These are phyloP conservation scores for Drosophila novamexicana DNA, from an alignment of 1,140 invertebrate genomes.

Conservation along the genomic window DNA sequence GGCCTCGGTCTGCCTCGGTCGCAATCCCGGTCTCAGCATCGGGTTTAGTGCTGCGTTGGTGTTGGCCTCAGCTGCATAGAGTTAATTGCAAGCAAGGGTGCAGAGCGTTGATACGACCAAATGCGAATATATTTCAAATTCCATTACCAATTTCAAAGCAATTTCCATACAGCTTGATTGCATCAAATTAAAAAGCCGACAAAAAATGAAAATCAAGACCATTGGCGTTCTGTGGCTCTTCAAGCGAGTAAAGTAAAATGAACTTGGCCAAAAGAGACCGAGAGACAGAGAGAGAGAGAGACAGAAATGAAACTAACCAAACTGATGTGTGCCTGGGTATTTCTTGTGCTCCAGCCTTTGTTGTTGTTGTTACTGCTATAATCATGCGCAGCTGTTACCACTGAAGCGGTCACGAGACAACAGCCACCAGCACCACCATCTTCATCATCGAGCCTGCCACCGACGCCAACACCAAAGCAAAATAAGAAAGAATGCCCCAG, in stretches of 20 bases:
- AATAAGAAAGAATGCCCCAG: not conserved
- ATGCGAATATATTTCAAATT: slow-evolving; percentile 59
- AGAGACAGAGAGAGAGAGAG: not conserved
- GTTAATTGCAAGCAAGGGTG: slow-evolving; percentile 49
- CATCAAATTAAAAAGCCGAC: slow-evolving; percentile 62
- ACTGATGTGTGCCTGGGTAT: slow-evolving; percentile 26
- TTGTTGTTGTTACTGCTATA: slow-evolving; percentile 39
- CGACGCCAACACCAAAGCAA: slow-evolving; percentile 14
- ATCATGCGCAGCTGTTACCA: slow-evolving; percentile 57
- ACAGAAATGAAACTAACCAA: slow-evolving; percentile 11
- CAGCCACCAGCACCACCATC: not conserved
- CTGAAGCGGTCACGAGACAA: slow-evolving; percentile 14
- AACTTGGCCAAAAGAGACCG: slow-evolving; percentile 20
- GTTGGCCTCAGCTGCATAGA: slow-evolving; percentile 44
- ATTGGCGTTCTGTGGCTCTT: slow-evolving; percentile 5
- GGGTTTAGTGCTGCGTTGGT: not conserved
- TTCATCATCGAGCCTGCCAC: slow-evolving; percentile 5
- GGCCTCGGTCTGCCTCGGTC: not conserved
- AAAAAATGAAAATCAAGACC: slow-evolving; percentile 51
- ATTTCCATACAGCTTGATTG: slow-evolving; percentile 68
- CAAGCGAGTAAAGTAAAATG: slow-evolving; percentile 13
- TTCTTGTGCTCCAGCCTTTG: slow-evolving; percentile 1
- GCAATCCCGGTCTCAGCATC: not conserved
- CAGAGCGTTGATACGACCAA: slow-evolving; percentile 31
- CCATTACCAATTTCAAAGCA: slow-evolving; percentile 66